Conservation (phyloP, 2,113 vertebrate species). For the Myodes glareolus region DNA sequence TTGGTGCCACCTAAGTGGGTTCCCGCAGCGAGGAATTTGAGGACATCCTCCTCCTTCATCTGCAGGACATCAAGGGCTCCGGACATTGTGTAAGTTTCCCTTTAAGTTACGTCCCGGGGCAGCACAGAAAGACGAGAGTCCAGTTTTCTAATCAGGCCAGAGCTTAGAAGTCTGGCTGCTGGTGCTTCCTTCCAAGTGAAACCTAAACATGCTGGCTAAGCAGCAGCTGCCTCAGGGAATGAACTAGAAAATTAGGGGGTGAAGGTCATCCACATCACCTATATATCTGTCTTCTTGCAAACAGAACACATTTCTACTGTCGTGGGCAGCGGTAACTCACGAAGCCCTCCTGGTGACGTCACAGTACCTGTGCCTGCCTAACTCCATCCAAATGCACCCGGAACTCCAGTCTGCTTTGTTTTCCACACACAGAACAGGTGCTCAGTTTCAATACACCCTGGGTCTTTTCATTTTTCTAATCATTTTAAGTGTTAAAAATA, state of each 20-base stretch:
- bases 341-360: neutral
- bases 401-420: neutral
- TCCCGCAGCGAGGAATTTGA: too few relatives aligned
- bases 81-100: too few relatives aligned
- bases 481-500: slow-evolving; percentile 8
- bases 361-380: neutral
- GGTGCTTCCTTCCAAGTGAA: neutral
- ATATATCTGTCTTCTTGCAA: neutral
- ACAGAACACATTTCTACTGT: neutral
- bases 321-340: neutral
- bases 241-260: slow-evolving; percentile 13
- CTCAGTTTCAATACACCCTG: neutral
- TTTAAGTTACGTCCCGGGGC: too few relatives aligned
- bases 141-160: slow-evolving; percentile 2
- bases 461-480: slow-evolving; percentile 1
- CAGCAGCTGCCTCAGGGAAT: neutral
- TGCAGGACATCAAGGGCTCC: too few relatives aligned
- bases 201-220: neutral
- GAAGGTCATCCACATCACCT: neutral
- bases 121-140: too few relatives aligned
- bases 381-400: neutral
- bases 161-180: slow-evolving; percentile 7
- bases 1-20: too few relatives aligned
- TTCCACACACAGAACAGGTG: neutral
- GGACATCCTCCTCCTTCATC: too few relatives aligned